phyloP scores from a whole-genome alignment of 1,140 invertebrate genomes.

The Archegozetes longisetosus region DNA sequence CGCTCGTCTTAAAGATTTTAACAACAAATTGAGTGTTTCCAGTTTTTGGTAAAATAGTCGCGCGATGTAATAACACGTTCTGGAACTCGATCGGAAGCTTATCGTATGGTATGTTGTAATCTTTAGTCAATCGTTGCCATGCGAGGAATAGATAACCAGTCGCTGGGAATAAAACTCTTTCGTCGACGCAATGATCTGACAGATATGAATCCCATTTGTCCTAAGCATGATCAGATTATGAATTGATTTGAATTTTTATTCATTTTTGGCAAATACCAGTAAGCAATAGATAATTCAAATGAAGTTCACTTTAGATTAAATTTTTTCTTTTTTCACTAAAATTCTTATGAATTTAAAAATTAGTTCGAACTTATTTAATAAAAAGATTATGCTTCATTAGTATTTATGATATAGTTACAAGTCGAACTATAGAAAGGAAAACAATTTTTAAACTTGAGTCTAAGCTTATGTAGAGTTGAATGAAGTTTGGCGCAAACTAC shows the following conservation, averaged over 20 bases:
- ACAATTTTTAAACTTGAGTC: too few relatives aligned
- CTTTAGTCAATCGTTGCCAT: slow-evolving; percentile 78
- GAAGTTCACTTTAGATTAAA: too few relatives aligned
- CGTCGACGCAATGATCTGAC: slow-evolving; percentile 77
- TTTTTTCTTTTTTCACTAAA: too few relatives aligned
- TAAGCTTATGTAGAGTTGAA: too few relatives aligned
- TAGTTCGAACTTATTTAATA: neutral
- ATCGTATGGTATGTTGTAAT: slow-evolving; percentile 52
- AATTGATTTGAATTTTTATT: too few relatives aligned
- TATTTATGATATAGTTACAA: too few relatives aligned
- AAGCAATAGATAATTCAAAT: too few relatives aligned
- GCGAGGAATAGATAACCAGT: slow-evolving; percentile 81
- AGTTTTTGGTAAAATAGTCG: slow-evolving; percentile 68
- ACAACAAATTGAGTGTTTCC: slow-evolving; percentile 63
- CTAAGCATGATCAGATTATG: neutral
- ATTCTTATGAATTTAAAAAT: too few relatives aligned
- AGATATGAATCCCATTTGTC: slow-evolving; percentile 47
- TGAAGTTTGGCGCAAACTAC: too few relatives aligned
- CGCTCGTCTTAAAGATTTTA: slow-evolving; percentile 66
- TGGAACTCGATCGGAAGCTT: slow-evolving; percentile 57
- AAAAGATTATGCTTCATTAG: too few relatives aligned
- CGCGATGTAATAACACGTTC: slow-evolving; percentile 68
- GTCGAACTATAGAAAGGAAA: too few relatives aligned
- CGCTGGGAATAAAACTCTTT: slow-evolving; percentile 79
- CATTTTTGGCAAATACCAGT: too few relatives aligned